Percentiles rank a stretch among this genome's conserved stretches.
Evolutionary conservation across 2,888 invertebrate genomes (phyloP).

Genomic region (Brenthis daphne): DNA sequence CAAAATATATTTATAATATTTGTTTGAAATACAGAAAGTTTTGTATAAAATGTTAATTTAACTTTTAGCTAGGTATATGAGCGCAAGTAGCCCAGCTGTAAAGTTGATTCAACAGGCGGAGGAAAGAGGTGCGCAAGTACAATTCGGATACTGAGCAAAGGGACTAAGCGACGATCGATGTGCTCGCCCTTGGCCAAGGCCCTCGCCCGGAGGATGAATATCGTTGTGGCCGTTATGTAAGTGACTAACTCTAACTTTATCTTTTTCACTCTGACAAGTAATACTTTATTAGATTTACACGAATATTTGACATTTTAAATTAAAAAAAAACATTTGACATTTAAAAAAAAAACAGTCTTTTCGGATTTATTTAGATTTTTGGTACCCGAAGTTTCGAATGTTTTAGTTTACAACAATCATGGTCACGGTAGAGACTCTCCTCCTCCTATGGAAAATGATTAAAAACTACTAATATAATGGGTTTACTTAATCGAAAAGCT

Average conservation of each 20-base stretch:
- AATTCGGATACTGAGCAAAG: slow-evolving; percentile 44
- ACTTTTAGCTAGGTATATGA: not conserved
- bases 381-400: no score
- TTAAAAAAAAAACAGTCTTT: not conserved
- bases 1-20: no score
- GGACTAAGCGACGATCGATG: slow-evolving; percentile 55
- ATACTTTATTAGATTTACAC: not conserved
- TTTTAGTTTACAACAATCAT: no score
- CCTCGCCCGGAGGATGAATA: slow-evolving; percentile 60
- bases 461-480: no score
- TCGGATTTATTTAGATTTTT: no score
- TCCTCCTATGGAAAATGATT: no score
- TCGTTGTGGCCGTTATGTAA: slow-evolving; percentile 69
- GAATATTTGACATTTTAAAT: not conserved
- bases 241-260: slow-evolving; percentile 35
- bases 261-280: slow-evolving; percentile 4
- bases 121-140: slow-evolving; percentile 53
- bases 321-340: not conserved
- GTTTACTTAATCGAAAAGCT: no score
- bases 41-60: no score
- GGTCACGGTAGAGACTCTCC: no score
- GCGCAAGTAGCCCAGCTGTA: slow-evolving; percentile 10
- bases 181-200: slow-evolving; percentile 75
- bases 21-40: no score
- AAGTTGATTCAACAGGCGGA: slow-evolving; percentile 50